Base-by-base conservation (phyloP, 2,888 invertebrate species). In the Tridacna gigas region DNA sequence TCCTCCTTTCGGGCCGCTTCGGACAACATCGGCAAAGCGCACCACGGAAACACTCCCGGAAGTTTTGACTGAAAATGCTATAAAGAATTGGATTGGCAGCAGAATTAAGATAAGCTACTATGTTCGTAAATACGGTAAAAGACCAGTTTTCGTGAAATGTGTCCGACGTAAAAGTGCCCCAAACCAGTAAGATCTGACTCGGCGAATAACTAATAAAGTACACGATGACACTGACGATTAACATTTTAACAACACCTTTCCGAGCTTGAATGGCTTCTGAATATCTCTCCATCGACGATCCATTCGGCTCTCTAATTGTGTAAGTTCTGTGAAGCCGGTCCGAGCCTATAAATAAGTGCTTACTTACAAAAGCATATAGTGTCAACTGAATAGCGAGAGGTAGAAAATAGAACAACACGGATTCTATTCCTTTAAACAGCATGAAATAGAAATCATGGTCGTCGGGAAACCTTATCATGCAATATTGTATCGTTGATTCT, bases 181-280 rank as follows among this genome's bases (percentile, higher is more conserved):
- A 94, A 60, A 94, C 85, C 0, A 95, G 90, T 28, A 94, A 88
- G 13, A 94, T 92, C 84, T 95, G 95, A 66, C 95, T 94, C 0
- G 95, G 95, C 0, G 95, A 95, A 89, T 95, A 95, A 90, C 95
- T 95, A 37, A 95, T 80, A 88, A 95, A 95, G 90, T 95, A 95
- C 18, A 95, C 94, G 65, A 93, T 89, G 73, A 95, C 95, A 85
- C 95, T 95, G 18, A 94, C 93, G 28, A 95, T 94, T 56, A 95
- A 90, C 95, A 95, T 95, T 88, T 95, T 95, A 20, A 95, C 94
- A 12, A 95, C 95, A 47, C 94, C 93, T 66, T 94, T 91, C 9
- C 95, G 88, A 0, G 93, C 92, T 74, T 92, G 91, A 37, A 94
- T 90, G 12, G 94, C 93, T 67, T 94, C 93, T 0, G 91, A 91